Percentiles rank a stretch among this genome's conserved stretches.
phyloP scores from a whole-genome alignment of 2,888 invertebrate genomes.

The Calameuta idolon region DNA sequence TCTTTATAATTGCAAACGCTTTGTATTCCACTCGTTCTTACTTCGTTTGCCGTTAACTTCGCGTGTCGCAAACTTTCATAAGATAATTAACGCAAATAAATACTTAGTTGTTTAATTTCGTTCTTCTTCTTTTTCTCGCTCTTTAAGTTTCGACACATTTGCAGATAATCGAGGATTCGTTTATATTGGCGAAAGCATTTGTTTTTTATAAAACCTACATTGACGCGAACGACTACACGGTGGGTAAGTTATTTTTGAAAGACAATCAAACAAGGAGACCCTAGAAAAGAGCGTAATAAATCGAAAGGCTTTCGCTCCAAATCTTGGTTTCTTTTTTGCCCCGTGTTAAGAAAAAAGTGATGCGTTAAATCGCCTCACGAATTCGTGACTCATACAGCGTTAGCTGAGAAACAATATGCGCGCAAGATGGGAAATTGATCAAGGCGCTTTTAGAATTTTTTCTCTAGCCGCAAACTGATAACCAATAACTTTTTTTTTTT shows the following conservation, averaged over 20 bases:
- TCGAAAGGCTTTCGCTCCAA: too few relatives aligned
- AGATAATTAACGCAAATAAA: slow-evolving; percentile 40
- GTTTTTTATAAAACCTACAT: background rate
- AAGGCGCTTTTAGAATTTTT: background rate
- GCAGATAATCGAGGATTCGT: background rate
- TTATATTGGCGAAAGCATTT: too few relatives aligned
- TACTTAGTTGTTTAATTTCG: slow-evolving; percentile 20
- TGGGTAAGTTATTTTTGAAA: too few relatives aligned
- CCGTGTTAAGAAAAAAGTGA: too few relatives aligned
- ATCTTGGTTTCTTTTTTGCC: too few relatives aligned
- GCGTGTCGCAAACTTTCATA: slow-evolving; percentile 17
- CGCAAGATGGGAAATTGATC: background rate
- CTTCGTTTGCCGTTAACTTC: background rate
- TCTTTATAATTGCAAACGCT: background rate
- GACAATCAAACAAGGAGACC: too few relatives aligned
- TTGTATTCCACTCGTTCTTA: background rate
- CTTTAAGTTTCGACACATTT: background rate
- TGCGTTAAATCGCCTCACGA: background rate
- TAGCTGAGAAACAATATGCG: background rate
- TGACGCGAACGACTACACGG: background rate
- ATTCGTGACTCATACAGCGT: background rate
- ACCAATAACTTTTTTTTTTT: background rate
- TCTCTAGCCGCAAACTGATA: background rate
- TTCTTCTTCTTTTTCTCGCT: background rate
- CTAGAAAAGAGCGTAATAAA: too few relatives aligned